phyloP scores from a whole-genome alignment of 2,797 vertebrate species.

The Botia almorhae region DNA sequence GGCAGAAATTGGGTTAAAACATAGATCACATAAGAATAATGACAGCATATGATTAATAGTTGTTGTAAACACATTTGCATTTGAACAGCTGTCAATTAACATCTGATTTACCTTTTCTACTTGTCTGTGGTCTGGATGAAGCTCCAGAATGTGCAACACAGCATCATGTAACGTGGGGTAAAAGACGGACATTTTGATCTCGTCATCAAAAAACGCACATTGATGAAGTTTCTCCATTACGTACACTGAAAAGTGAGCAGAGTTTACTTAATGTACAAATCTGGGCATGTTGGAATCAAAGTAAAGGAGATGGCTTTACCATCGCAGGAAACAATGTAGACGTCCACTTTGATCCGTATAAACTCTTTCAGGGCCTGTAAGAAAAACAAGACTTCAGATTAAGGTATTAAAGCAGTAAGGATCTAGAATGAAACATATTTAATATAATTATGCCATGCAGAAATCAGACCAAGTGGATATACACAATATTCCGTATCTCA shows the following conservation, averaged over 20 bases:
- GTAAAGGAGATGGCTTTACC: slow-evolving; percentile 67
- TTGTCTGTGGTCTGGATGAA: slow-evolving; percentile 62
- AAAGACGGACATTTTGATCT: slow-evolving; percentile 81
- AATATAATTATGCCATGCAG: too few species aligned
- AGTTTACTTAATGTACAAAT: neutral
- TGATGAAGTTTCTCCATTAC: slow-evolving; percentile 80
- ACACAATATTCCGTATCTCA: neutral
- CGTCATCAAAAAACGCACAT: slow-evolving; percentile 83
- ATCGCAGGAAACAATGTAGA: slow-evolving; percentile 80
- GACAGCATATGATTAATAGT: neutral
- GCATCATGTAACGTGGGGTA: slow-evolving; percentile 85
- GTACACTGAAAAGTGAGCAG: slow-evolving; percentile 67
- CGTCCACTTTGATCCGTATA: slow-evolving; percentile 78
- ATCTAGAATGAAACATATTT: too few species aligned
- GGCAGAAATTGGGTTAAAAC: neutral
- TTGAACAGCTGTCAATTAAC: too few species aligned
- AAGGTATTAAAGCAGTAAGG: neutral
- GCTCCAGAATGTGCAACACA: slow-evolving; percentile 78
- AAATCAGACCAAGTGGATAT: neutral
- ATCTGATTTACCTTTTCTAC: slow-evolving; percentile 35
- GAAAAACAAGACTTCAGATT: neutral
- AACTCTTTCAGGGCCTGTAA: slow-evolving; percentile 83
- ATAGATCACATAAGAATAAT: neutral
- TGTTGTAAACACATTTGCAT: neutral
- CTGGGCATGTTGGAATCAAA: neutral